Conservation (phyloP, 2,888 invertebrate genomes). For the Andrena flavipes region DNA sequence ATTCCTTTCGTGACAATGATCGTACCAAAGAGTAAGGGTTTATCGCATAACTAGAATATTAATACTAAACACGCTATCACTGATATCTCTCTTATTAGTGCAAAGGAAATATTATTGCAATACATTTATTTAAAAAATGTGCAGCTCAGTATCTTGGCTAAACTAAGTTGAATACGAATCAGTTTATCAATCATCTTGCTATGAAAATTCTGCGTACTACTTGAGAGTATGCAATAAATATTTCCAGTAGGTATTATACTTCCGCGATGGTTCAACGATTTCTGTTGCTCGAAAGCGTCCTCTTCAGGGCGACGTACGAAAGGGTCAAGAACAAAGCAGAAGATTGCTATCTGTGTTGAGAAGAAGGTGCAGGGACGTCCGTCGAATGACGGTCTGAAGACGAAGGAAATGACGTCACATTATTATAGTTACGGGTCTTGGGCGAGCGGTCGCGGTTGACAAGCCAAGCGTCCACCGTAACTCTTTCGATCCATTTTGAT, state of each 20-base stretch:
- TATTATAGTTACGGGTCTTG: conserved; percentile 78
- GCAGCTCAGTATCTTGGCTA: too few relatives aligned
- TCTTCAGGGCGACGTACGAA: conserved; percentile 3
- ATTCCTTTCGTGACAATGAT: too few relatives aligned
- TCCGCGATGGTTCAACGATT: not conserved
- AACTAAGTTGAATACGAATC: too few relatives aligned
- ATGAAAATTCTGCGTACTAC: too few relatives aligned
- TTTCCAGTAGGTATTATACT: not conserved
- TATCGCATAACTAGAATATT: too few relatives aligned
- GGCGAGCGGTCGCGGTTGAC: conserved; percentile 81
- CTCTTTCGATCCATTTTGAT: conserved; percentile 66
- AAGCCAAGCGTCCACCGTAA: conserved; percentile 80
- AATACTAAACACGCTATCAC: too few relatives aligned
- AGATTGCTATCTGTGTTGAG: conserved; percentile 43
- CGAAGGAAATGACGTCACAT: conserved; percentile 81
- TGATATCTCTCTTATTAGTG: too few relatives aligned
- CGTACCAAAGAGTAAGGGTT: too few relatives aligned
- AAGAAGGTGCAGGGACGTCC: conserved; percentile 21
- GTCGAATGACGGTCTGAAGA: conserved; percentile 50
- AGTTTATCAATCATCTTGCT: too few relatives aligned
- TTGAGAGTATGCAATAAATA: too few relatives aligned
- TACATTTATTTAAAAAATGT: too few relatives aligned
- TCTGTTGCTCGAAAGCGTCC: conserved; percentile 1
- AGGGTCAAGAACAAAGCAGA: conserved; percentile 51
- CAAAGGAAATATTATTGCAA: too few relatives aligned